Conservation (phyloP, 2,113 vertebrate species). For the Eulemur macaco region DNA sequence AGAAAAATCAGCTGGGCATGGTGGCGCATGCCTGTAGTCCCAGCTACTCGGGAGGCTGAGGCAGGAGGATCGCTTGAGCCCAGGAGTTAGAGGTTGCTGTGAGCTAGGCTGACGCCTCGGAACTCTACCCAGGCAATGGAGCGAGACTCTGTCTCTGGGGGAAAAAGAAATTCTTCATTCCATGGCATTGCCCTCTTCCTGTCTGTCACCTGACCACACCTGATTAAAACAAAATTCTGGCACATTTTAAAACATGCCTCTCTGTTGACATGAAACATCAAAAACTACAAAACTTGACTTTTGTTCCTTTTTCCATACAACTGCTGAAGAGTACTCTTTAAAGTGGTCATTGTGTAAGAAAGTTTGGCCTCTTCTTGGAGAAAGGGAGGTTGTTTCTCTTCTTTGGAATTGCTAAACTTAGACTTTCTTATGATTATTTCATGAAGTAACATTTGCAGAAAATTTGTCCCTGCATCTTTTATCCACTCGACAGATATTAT, state of each 20-base stretch:
- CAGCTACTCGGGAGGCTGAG: no score
- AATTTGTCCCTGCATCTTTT: background rate
- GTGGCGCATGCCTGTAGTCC: no score
- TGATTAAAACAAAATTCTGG: background rate
- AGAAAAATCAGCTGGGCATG: no score
- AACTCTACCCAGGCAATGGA: no score
- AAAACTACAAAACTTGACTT: background rate
- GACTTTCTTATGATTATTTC: background rate
- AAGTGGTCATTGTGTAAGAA: background rate
- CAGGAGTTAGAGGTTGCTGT: no score
- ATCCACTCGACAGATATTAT: background rate
- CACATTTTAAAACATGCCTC: background rate
- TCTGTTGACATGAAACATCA: background rate
- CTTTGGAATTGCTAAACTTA: background rate
- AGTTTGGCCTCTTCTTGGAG: rapidly evolving
- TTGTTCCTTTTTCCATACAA: background rate
- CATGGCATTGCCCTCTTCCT: rapidly evolving
- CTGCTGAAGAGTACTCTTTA: no score
- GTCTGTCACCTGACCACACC: no score
- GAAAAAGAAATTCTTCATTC: background rate
- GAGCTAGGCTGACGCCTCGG: no score
- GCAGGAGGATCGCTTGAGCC: no score
- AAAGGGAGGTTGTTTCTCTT: background rate
- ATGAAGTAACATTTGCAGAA: background rate
- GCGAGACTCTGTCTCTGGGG: no score